Evolutionary conservation across 2,888 invertebrate genomes (phyloP), one percentile per base, ranked within the genome.

Genomic region (Ethmia dodecea): DNA sequence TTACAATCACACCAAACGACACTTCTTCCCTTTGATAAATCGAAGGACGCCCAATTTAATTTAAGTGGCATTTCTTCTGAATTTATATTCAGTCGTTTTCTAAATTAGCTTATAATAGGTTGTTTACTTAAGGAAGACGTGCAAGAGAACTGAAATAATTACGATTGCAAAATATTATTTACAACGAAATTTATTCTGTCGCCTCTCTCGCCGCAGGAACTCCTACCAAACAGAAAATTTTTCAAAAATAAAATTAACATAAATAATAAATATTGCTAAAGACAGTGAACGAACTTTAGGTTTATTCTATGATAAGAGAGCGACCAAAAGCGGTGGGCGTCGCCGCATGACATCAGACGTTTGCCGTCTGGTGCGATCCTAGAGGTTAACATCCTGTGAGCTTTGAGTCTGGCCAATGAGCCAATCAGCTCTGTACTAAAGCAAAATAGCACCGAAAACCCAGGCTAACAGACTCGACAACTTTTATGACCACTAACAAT

Each of bases 341-440:
- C 51, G 49, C 37, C 48, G 60, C 59, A 67, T 78, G 76, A 79
- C 75, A 75, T 77, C 74, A 77, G 69, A 61, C 42, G 45, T 58
- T 62, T 45, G 56, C 49, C 56, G 54, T 20, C 52, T 55, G 34
- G 42, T 47, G 44, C 42, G 51, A 42, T 45, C 53, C 42, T 45
- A 50, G 68, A 79, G 80, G 80, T 80, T 61, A 81, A 81, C 65
- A 79, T 77, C 80, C 80, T 78, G 59, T 57, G 55, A 50, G 54
- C 61, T 59, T 62, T 57, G 58, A 57, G 62, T 53, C 55, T 60
- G 63, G 55, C 69, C 61, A 60, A 60, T 56, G 52, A 53, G 52
- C 64, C 70, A 68, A 72, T 69, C 50, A 60, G 55, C 26, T 57
- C 52, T 43, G 55, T 58, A 60, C 56, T 51, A 55, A 61, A 66